phyloP scores from a whole-genome alignment of 2,888 invertebrate species.

The Thera obeliscata region DNA sequence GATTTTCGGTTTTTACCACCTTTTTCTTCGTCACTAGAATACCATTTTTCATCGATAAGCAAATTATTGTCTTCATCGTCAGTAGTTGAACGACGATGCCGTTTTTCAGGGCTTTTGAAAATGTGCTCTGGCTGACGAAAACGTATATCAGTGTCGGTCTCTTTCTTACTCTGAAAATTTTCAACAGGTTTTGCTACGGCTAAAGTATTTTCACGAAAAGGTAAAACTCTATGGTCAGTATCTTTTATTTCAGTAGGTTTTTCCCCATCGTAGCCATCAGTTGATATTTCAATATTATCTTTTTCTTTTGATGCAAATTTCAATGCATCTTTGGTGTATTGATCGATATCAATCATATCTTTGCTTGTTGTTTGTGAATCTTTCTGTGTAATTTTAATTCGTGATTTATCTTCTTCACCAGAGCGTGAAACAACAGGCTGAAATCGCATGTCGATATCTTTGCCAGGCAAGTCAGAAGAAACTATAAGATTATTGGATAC shows the following conservation, averaged over 20 bases:
- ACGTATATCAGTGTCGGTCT: slow-evolving; percentile 77
- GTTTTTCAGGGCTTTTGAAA: slow-evolving; percentile 75
- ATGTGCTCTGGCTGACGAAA: slow-evolving; percentile 78
- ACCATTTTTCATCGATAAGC: slow-evolving; percentile 88
- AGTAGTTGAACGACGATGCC: slow-evolving; percentile 78
- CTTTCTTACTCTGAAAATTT: slow-evolving; percentile 55
- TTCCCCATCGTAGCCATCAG: slow-evolving; percentile 67
- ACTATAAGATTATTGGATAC: slow-evolving; percentile 54
- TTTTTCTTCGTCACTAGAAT: slow-evolving; percentile 92
- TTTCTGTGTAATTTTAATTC: slow-evolving; percentile 48
- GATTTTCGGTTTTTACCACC: slow-evolving; percentile 66
- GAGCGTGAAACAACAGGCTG: slow-evolving; percentile 57
- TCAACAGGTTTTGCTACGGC: slow-evolving; percentile 53
- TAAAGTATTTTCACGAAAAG: slow-evolving; percentile 67
- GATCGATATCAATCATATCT: slow-evolving; percentile 81
- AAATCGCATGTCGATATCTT: slow-evolving; percentile 81
- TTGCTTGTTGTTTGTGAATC: slow-evolving; percentile 59
- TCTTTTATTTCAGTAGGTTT: slow-evolving; percentile 72
- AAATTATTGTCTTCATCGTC: slow-evolving; percentile 85
- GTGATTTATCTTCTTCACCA: slow-evolving; percentile 51
- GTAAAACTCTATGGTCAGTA: slow-evolving; percentile 79
- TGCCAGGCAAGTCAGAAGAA: slow-evolving; percentile 68
- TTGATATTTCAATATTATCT: slow-evolving; percentile 76
- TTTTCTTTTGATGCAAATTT: slow-evolving; percentile 80
- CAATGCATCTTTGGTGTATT: slow-evolving; percentile 82